Conservation (phyloP, 1,140 invertebrate genomes). For the Drosophila sechellia region DNA sequence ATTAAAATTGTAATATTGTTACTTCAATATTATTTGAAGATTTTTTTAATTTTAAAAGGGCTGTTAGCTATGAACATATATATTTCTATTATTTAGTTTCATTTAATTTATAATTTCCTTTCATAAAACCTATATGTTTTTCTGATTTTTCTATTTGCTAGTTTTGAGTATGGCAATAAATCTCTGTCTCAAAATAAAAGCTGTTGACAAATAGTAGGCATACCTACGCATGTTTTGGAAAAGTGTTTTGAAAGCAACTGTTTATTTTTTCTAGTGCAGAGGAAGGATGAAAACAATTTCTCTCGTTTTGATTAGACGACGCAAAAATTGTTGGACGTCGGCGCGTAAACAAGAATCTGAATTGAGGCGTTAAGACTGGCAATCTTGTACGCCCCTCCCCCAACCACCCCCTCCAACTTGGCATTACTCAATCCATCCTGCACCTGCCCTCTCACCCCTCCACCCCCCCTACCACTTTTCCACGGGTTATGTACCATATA, state of each 20-base stretch:
- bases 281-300: slow-evolving; percentile 54
- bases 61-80: no score
- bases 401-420: background rate
- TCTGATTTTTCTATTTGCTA: background rate
- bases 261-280: slow-evolving; percentile 1
- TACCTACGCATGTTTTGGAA: no score
- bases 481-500: slow-evolving; percentile 12
- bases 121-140: background rate
- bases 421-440: background rate
- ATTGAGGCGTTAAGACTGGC: slow-evolving; percentile 42
- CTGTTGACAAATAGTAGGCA: background rate
- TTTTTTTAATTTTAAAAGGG: no score
- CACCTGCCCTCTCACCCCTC: slow-evolving; percentile 25
- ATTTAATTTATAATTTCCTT: background rate
- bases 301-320: slow-evolving; percentile 67
- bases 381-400: slow-evolving; percentile 9
- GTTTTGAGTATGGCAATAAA: background rate
- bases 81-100: no score
- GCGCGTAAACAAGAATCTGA: slow-evolving; percentile 65
- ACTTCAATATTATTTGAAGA: no score
- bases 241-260: no score
- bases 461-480: background rate
- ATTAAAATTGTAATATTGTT: rapidly evolving
- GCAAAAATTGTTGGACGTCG: slow-evolving; percentile 71
- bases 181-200: background rate